Evolutionary conservation across 2,113 vertebrate species (phyloP), one percentile per base, ranked within the genome.

Genomic region (Osmerus eperlanus): DNA sequence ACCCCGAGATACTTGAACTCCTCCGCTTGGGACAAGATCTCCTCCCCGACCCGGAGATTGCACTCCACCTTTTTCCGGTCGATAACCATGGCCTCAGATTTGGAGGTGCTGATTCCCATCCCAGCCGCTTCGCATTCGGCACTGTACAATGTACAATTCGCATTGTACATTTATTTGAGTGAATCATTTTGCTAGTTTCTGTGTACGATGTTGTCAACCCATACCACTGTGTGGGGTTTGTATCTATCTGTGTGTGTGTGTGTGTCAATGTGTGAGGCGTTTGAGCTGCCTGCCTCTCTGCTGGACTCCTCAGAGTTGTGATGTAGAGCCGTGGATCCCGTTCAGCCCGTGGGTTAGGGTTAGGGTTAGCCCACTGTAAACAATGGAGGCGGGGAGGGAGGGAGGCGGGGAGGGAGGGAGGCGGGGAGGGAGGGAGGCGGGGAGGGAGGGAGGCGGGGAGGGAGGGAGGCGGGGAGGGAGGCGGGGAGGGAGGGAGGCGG

Each of bases 321-420:
- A 65, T 56, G 67, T 88, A 86, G 90, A 87, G 79, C 86, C 88
- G 87, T 87, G 91, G 88, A 86, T 93, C 91, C 91, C 77, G 65
- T 75, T 87, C 59, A 85, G 89, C 92, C 90, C 73, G 83, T 83
- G 92, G 93, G 92, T 89, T n/a, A n/a, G n/a, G n/a, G n/a, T n/a
- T n/a, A n/a, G 91, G 83, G 84, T 89, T 86, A 92, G 85, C 76
- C 73, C 76, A 77, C 78, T 84, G 84, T 90, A 91, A 92, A 92
- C 91, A 91, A 88, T 88, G 83, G 84, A n/a, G n/a, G n/a, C n/a
- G n/a, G n/a, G n/a, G n/a, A n/a, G n/a, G n/a, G n/a, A 8, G 15
- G 0, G 19, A 21, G 16, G 25, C 28, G 47, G 3, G 52, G 73
- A 69, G 59, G 41, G 3, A 23, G 21, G 21, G n/a, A 21, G n/a